These are phyloP conservation scores for Papilio polytes DNA, from an alignment of 1,140 invertebrate genomes.

Conservation along the genomic window DNA sequence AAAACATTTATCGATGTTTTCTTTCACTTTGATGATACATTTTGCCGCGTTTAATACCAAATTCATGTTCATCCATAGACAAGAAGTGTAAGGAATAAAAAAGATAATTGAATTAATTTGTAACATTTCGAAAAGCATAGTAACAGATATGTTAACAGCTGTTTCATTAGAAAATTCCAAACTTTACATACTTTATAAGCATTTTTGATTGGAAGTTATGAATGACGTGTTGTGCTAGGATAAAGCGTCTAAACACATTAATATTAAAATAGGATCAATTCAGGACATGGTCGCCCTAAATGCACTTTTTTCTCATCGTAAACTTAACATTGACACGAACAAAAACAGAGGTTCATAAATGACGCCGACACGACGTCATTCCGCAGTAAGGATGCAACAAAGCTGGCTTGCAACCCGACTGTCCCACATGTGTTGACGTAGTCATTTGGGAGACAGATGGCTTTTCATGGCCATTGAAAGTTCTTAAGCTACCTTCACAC, in stretches of 20 bases:
- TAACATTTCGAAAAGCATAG: neutral
- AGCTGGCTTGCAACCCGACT: neutral
- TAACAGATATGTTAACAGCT: neutral
- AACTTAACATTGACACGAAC: conserved; percentile 17
- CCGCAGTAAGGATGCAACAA: neutral
- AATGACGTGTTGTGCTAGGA: too few relatives aligned
- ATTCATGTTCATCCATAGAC: conserved; percentile 13
- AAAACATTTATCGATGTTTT: neutral
- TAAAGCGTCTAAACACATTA: too few relatives aligned
- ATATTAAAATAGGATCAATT: neutral
- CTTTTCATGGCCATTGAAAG: conserved; percentile 1
- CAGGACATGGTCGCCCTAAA: neutral
- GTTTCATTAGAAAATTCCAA: neutral
- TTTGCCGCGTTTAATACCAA: neutral
- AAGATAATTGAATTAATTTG: neutral
- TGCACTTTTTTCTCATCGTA: conserved; percentile 16
- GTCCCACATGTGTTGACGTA: conserved; percentile 28
- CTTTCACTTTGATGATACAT: conserved; percentile 1
- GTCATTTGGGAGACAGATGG: conserved; percentile 35
- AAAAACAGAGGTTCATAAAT: conserved; percentile 21
- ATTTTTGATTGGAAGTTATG: too few relatives aligned
- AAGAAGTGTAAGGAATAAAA: neutral
- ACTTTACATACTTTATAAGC: neutral
- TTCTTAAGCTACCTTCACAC: conserved; percentile 4
- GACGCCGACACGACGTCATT: neutral